Evolutionary conservation across 1,140 invertebrate genomes (phyloP), one percentile per base, ranked within the genome.

Genomic region (Saccostrea cuccullata): DNA sequence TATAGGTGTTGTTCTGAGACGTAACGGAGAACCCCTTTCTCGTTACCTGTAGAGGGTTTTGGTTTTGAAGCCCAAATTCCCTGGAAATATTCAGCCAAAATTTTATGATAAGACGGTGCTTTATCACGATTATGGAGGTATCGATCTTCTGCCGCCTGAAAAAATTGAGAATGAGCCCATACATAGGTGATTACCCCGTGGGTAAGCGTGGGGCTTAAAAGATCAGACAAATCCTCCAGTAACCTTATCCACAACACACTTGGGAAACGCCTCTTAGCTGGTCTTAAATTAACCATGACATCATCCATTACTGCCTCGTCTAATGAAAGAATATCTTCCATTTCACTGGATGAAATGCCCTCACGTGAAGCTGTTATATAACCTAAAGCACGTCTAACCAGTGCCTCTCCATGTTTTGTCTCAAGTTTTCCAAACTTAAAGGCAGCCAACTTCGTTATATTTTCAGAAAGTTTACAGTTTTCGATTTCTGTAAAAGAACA

Each of bases 291-390:
- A 23, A 90, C 86, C 40, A 87, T 82, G 11, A 95, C 89, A n/a
- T 95, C 94, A 56, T 93, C 96, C 92, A 97, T 96, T 85, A 97
- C 97, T 84, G 95, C 95, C n/a, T 96, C 96, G 93, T 97, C 96
- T 88, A 96, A 96, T 1, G 97, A 96, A 55, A 97, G 91, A 23
- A 97, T 94, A 94, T 97, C 97, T 89, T 97, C 94, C 94, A 97
- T 96, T 95, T 97, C 97, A 8, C 96, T 96, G 91, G 97, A 96
- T 17, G 96, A 96, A n/a, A 97, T 94, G 0, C 97, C 97, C 91
- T 96, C 96, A 64, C 97, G 96, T 8, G 97, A 96, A 9, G 96
- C 96, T 2, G 96, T 96, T 23, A 97, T 95, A 60, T 97, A 95
- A 0, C 97, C 96, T n/a, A 97, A 94, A 15, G 95, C 96, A 93